A percentile compares a stretch with the other conserved stretches of the same genome.
Evolutionary conservation across 2,888 invertebrate genomes (phyloP).

Genomic region (Lutraria lutraria): DNA sequence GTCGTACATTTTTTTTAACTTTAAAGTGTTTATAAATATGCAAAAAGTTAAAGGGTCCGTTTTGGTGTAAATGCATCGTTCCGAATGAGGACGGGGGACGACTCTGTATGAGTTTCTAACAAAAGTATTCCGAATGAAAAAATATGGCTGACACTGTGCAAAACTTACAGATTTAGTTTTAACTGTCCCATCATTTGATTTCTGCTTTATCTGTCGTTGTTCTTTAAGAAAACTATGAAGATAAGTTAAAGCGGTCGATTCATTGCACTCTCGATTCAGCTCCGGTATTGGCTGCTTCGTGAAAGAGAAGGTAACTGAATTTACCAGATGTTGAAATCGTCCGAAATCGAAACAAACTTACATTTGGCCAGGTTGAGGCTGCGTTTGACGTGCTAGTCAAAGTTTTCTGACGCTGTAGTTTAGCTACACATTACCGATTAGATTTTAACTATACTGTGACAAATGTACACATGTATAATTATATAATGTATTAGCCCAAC

Average conservation of each 20-base stretch:
- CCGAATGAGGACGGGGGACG: neutral
- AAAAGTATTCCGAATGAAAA: neutral
- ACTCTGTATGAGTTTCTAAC: neutral
- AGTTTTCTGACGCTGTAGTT: neutral
- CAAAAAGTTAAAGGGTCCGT: too few relatives aligned
- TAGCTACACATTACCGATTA: neutral
- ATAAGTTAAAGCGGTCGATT: neutral
- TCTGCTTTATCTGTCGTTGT: neutral
- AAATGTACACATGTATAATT: too few relatives aligned
- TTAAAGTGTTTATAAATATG: too few relatives aligned
- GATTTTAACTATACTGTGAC: too few relatives aligned
- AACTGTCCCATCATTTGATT: neutral
- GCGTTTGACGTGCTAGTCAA: too few relatives aligned
- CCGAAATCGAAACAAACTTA: neutral
- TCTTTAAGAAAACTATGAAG: neutral
- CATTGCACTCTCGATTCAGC: neutral
- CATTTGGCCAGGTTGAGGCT: neutral
- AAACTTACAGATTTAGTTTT: neutral
- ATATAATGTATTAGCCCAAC: too few relatives aligned
- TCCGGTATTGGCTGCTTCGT: neutral
- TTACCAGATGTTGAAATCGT: neutral
- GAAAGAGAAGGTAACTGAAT: neutral
- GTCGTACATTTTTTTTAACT: too few relatives aligned
- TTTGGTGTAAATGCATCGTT: neutral
- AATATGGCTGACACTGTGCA: conserved; percentile 17